Conservation (phyloP, 2,113 vertebrate species). For the Chaetorhynchus papuensis region DNA sequence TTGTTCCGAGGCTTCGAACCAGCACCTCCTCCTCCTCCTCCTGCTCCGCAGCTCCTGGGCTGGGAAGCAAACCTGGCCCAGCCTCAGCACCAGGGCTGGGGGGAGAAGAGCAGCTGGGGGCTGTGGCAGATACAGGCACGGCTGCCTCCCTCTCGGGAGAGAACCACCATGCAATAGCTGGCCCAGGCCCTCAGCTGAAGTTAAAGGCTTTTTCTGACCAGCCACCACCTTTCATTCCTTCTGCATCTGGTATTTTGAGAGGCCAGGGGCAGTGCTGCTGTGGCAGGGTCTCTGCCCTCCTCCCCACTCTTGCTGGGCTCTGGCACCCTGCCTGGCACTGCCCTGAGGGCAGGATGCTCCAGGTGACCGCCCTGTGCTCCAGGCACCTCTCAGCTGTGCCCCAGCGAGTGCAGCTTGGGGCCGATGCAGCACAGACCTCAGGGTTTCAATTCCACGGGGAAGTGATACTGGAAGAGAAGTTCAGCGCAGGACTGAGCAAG, state of each 20-base stretch:
- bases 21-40: neutral
- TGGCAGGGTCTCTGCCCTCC: neutral
- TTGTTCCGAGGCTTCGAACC: neutral
- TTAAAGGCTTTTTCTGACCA: neutral
- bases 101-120: neutral
- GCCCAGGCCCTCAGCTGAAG: neutral
- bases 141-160: neutral
- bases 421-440: accelerated
- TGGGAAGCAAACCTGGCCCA: neutral
- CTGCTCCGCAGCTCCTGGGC: neutral
- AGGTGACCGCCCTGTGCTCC: neutral
- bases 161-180: neutral
- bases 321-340: neutral
- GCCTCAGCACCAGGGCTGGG: neutral
- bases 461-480: neutral
- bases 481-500: neutral
- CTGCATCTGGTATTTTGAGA: neutral
- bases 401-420: neutral
- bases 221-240: neutral
- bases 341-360: neutral
- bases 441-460: neutral
- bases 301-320: neutral
- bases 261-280: neutral
- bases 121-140: neutral
- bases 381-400: neutral